Conservation (phyloP, 2,797 vertebrate species). For the Poeciliopsis infans region DNA sequence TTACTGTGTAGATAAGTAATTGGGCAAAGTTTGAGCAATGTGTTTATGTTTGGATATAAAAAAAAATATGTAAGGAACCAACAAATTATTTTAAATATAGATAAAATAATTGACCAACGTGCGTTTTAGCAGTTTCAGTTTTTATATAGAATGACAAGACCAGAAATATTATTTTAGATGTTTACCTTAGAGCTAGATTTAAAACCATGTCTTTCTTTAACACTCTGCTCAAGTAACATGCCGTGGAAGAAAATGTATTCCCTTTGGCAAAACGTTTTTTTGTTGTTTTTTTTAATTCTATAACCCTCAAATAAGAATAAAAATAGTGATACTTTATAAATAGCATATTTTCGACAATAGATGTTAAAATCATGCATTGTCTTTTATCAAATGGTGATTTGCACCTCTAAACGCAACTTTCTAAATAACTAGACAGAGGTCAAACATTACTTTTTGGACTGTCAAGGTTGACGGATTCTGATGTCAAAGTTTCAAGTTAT, state of each 20-base stretch:
- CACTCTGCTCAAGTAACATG: neutral
- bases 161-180: neutral
- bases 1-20: neutral
- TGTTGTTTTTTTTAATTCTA: neutral
- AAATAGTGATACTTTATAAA: neutral
- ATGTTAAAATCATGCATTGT: no score
- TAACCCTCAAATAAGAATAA: neutral
- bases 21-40: neutral
- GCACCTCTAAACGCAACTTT: neutral
- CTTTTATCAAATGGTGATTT: neutral
- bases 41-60: no score
- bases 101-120: neutral
- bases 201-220: neutral
- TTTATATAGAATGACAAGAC: neutral
- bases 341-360: no score
- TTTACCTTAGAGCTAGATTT: neutral
- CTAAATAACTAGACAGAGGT: neutral
- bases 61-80: no score
- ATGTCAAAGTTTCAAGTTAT: neutral
- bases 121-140: neutral
- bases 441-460: neutral
- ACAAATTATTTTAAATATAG: neutral
- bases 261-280: neutral
- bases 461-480: neutral
- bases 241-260: neutral